These are phyloP conservation scores for Xanthia icteritia DNA, from an alignment of 2,888 invertebrate genomes.

Conservation along the genomic window DNA sequence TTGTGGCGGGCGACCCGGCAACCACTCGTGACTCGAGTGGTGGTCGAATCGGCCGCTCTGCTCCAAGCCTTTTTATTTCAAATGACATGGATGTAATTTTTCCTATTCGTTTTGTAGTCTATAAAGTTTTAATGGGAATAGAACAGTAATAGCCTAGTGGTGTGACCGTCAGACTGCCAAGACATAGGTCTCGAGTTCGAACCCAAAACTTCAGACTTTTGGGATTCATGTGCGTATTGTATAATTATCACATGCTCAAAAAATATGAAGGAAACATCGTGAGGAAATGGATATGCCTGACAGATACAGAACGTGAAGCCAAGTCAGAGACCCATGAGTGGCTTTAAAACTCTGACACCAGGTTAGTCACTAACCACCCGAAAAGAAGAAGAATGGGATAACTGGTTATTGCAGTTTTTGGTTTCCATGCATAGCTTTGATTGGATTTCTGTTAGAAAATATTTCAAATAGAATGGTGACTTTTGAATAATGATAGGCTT, in stretches of 20 bases:
- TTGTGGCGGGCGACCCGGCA: slow-evolving; percentile 48
- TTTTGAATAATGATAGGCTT: not conserved
- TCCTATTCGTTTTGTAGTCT: slow-evolving; percentile 17
- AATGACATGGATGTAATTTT: slow-evolving; percentile 13
- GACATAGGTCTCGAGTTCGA: too few species aligned
- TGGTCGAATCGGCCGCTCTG: slow-evolving; percentile 29
- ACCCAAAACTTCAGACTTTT: too few species aligned
- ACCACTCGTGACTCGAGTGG: slow-evolving; percentile 59
- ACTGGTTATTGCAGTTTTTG: slow-evolving; percentile 4
- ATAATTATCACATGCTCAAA: too few species aligned
- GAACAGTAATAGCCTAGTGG: too few species aligned
- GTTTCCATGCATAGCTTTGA: not conserved
- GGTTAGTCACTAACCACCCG: too few species aligned
- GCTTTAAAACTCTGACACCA: too few species aligned
- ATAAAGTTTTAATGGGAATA: slow-evolving; percentile 14
- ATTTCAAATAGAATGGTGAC: not conserved
- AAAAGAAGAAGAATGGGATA: not conserved
- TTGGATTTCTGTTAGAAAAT: slow-evolving; percentile 4
- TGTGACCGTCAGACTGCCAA: too few species aligned
- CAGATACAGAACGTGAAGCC: too few species aligned
- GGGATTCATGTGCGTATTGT: too few species aligned
- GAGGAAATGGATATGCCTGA: too few species aligned
- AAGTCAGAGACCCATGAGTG: too few species aligned
- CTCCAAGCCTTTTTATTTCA: slow-evolving; percentile 30
- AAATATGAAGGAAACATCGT: too few species aligned